Evolutionary conservation across 2,797 vertebrate genomes (phyloP).

Genomic region (Pipistrellus kuhlii): DNA sequence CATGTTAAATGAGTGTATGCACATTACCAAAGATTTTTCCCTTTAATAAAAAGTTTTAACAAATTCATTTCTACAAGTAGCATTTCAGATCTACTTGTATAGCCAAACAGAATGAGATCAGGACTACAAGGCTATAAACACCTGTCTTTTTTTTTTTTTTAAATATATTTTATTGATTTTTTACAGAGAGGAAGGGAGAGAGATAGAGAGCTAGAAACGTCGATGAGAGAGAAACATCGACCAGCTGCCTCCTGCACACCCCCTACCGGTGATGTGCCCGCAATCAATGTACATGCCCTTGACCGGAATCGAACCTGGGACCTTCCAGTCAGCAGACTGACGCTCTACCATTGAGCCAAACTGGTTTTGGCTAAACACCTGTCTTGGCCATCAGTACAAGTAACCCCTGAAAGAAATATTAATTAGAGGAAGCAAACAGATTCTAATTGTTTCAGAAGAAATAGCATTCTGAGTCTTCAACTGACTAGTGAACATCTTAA

Average conservation of each 20-base stretch:
- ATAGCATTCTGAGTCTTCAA: background rate
- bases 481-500: background rate
- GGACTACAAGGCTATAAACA: background rate
- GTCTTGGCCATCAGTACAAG: background rate
- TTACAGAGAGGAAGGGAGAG: no score
- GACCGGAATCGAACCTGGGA: no score
- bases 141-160: background rate
- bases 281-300: no score
- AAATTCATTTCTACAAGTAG: background rate
- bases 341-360: no score
- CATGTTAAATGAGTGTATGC: background rate
- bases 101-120: background rate
- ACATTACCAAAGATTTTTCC: background rate
- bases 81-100: background rate
- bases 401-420: background rate
- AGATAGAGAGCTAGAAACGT: no score
- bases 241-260: no score
- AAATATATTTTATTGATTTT: no score
- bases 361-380: background rate
- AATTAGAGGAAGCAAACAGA: background rate
- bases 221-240: no score
- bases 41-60: slow-evolving; percentile 6
- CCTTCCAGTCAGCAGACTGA: no score
- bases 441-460: background rate
- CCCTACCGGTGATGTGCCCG: no score